A percentile compares a stretch with the other conserved stretches of the same genome.
Evolutionary conservation across 2,113 vertebrate species (phyloP).

Genomic region (Semnornis frantzii): DNA sequence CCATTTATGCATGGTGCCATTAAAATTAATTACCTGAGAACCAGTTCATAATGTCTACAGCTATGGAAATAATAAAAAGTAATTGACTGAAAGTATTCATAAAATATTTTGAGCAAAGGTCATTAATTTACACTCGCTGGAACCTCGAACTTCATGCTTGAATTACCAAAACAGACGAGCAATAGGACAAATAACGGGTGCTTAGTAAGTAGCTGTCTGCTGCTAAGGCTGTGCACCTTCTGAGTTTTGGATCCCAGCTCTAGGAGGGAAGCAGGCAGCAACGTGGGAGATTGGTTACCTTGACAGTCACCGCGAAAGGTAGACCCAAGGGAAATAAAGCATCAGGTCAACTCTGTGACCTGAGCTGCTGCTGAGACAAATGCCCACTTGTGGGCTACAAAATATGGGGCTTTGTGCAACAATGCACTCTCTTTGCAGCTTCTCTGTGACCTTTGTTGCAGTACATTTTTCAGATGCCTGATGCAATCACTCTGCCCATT

Average conservation of each 20-base stretch:
- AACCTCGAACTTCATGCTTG: background rate
- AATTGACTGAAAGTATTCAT: conserved; percentile 19
- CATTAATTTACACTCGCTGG: background rate
- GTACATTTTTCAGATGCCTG: background rate
- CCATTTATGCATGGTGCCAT: background rate
- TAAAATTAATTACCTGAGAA: conserved; percentile 51
- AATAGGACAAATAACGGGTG: background rate
- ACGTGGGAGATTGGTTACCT: background rate
- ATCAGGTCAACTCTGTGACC: background rate
- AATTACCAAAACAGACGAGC: background rate
- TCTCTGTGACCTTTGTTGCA: background rate
- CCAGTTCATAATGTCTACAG: background rate
- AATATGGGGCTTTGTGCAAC: background rate
- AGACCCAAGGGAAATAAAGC: background rate
- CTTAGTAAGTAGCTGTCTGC: background rate
- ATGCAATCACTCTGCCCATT: background rate
- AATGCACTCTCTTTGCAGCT: background rate
- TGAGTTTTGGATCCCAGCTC: background rate
- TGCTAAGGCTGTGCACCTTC: background rate
- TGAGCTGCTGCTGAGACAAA: background rate
- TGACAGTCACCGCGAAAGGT: background rate
- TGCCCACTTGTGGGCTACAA: background rate
- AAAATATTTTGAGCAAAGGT: conserved; percentile 45
- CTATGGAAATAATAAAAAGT: conserved; percentile 48
- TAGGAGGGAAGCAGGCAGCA: background rate